phyloP scores from a whole-genome alignment of 2,797 vertebrate genomes.

The Carcharodon carcharias region DNA sequence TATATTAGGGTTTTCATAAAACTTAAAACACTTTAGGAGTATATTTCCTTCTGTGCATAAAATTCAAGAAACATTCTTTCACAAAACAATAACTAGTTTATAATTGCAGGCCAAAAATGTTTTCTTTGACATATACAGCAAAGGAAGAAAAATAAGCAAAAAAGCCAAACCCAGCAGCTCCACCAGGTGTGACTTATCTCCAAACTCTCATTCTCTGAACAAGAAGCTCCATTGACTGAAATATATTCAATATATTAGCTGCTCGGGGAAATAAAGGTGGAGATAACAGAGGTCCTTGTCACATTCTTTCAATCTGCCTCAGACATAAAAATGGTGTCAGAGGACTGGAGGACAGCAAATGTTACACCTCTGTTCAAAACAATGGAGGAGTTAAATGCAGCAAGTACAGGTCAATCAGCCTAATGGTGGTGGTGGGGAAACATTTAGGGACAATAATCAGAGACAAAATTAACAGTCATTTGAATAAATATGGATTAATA shows the following conservation, averaged over 20 bases:
- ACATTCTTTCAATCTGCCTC: not conserved
- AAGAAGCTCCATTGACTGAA: not conserved
- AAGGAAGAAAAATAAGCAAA: not conserved
- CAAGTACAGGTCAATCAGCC: no score
- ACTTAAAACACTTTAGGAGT: not conserved
- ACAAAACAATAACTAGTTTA: not conserved
- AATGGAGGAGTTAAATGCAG: no score
- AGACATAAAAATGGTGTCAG: no score
- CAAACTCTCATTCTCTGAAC: not conserved
- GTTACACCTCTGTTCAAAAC: no score
- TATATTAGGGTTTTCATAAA: not conserved
- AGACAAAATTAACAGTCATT: no score
- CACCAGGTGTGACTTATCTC: not conserved
- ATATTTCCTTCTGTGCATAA: no score
- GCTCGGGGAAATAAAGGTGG: not conserved
- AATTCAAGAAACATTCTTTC: not conserved
- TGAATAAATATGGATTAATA: no score
- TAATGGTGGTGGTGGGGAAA: no score
- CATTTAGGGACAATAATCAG: no score
- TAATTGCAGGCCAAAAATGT: not conserved
- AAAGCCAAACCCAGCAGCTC: not conserved
- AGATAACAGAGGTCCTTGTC: not conserved
- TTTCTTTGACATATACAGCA: not conserved
- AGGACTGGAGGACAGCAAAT: no score
- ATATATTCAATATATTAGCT: not conserved